These are phyloP conservation scores for Carassius carassius DNA, from an alignment of 2,113 vertebrate genomes.

Conservation along the genomic window DNA sequence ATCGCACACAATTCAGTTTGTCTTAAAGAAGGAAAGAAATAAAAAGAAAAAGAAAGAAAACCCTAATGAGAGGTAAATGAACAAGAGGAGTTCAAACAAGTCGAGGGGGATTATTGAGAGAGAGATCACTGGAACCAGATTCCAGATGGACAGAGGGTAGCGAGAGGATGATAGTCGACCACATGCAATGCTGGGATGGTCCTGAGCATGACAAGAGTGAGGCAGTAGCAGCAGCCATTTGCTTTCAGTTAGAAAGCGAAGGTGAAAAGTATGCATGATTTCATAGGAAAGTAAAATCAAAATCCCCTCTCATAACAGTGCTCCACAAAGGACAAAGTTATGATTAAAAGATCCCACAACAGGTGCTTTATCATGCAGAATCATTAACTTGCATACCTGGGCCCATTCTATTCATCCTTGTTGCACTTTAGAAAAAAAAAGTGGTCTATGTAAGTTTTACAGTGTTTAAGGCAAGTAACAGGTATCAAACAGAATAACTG, in stretches of 20 bases:
- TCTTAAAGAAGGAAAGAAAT: constrained; percentile 44
- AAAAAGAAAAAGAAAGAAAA: constrained; percentile 46
- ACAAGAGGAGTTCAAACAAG: constrained; percentile 44
- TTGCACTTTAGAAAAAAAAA: constrained; percentile 99
- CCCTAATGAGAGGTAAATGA: constrained; percentile 55
- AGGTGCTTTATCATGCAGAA: constrained; percentile 98
- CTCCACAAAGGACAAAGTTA: constrained; percentile 92
- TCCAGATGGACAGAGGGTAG: constrained; percentile 55
- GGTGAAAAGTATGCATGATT: constrained; percentile 81
- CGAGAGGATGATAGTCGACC: constrained; percentile 66
- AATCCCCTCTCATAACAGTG: constrained; percentile 86
- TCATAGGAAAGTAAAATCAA: constrained; percentile 56
- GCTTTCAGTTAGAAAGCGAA: constrained; percentile 77
- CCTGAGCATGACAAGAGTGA: constrained; percentile 69
- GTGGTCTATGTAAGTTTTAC: constrained; percentile 80
- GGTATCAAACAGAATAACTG: constrained; percentile 70
- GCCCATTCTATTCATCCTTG: constrained; percentile 99
- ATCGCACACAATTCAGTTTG: constrained; percentile 73
- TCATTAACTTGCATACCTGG: constrained; percentile 98
- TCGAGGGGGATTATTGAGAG: constrained; percentile 50
- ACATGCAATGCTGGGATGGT: constrained; percentile 81
- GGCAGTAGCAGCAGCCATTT: constrained; percentile 73
- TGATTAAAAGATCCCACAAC: constrained; percentile 87
- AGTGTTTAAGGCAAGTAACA: constrained; percentile 65
- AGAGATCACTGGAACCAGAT: constrained; percentile 54